A percentile compares a stretch with the other conserved stretches of the same genome.
These are phyloP conservation scores for Drosophila ohnishii DNA, from an alignment of 1,140 invertebrate species.

Conservation along the genomic window DNA sequence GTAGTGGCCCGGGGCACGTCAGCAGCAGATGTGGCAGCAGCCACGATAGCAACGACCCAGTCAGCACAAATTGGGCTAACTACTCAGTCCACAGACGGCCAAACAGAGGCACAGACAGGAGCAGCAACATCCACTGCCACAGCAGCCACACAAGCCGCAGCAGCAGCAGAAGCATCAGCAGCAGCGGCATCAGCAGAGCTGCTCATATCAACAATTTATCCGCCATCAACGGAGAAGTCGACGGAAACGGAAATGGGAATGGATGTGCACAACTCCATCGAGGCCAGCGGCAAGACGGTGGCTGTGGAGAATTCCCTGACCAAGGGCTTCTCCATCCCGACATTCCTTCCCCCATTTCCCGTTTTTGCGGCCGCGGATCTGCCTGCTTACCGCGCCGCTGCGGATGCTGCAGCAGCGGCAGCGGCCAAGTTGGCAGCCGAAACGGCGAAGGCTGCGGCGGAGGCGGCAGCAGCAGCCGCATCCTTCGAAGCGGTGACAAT, in stretches of 20 bases:
- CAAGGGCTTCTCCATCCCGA: slow-evolving; percentile 81
- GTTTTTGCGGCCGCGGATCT: slow-evolving; percentile 77
- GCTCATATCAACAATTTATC: slow-evolving; percentile 76
- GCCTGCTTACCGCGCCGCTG: slow-evolving; percentile 71
- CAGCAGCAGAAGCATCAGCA: slow-evolving; percentile 19
- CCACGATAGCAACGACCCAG: slow-evolving; percentile 46
- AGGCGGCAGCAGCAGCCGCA: slow-evolving; percentile 42
- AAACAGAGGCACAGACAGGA: slow-evolving; percentile 35
- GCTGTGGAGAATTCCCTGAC: slow-evolving; percentile 67
- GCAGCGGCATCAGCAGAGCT: slow-evolving; percentile 30
- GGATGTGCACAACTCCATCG: slow-evolving; percentile 71
- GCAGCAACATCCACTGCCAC: slow-evolving; percentile 15
- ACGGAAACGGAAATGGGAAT: slow-evolving; percentile 71
- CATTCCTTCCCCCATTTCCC: slow-evolving; percentile 78
- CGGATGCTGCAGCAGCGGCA: slow-evolving; percentile 54
- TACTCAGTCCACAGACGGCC: slow-evolving; percentile 44
- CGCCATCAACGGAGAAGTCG: slow-evolving; percentile 37
- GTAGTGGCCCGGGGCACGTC: slow-evolving; percentile 50
- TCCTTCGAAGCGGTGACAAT: slow-evolving; percentile 56
- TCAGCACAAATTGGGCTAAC: slow-evolving; percentile 74
- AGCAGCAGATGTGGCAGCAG: slow-evolving; percentile 57
- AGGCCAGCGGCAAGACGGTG: slow-evolving; percentile 29
- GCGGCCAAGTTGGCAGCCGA: slow-evolving; percentile 44
- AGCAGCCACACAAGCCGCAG: slow-evolving; percentile 15
- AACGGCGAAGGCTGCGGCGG: slow-evolving; percentile 16